Evolutionary conservation across 2,113 vertebrate species (phyloP).

Genomic region (Dryoscopus gambensis): DNA sequence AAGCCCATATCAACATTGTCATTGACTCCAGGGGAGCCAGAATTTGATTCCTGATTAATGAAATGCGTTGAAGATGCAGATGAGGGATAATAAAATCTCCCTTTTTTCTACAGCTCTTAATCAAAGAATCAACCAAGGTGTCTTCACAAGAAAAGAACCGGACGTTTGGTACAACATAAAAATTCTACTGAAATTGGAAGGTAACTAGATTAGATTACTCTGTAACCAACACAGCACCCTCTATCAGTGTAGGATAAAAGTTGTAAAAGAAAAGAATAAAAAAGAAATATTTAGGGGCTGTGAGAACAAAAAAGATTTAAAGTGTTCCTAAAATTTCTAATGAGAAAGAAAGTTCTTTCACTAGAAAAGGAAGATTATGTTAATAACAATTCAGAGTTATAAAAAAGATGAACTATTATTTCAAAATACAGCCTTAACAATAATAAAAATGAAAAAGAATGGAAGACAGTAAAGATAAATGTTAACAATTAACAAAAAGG

Average conservation of each 20-base stretch:
- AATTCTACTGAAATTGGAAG: background rate
- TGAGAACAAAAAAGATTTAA: background rate
- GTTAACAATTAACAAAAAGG: background rate
- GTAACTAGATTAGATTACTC: background rate
- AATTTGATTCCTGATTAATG: background rate
- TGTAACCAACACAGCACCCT: background rate
- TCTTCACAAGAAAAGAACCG: background rate
- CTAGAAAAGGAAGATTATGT: slow-evolving; percentile 18
- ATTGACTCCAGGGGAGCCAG: background rate
- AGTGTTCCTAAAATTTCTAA: background rate
- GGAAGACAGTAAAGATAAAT: slow-evolving; percentile 37
- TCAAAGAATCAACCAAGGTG: background rate
- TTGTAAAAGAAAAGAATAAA: background rate
- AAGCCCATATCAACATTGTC: background rate
- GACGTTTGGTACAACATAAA: background rate
- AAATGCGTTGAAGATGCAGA: background rate
- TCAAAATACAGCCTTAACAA: slow-evolving; percentile 35
- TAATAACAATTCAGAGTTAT: slow-evolving; percentile 27
- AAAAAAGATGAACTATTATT: slow-evolving; percentile 11
- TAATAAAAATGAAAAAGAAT: slow-evolving; percentile 41
- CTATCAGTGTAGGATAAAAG: background rate
- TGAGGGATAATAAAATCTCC: background rate
- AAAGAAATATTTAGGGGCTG: background rate
- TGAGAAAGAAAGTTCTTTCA: slow-evolving; percentile 11
- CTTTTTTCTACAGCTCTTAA: background rate